Percentiles rank a stretch among this genome's conserved stretches.
Conservation (phyloP, 1,140 invertebrate species). For the Marisa cornuarietis region DNA sequence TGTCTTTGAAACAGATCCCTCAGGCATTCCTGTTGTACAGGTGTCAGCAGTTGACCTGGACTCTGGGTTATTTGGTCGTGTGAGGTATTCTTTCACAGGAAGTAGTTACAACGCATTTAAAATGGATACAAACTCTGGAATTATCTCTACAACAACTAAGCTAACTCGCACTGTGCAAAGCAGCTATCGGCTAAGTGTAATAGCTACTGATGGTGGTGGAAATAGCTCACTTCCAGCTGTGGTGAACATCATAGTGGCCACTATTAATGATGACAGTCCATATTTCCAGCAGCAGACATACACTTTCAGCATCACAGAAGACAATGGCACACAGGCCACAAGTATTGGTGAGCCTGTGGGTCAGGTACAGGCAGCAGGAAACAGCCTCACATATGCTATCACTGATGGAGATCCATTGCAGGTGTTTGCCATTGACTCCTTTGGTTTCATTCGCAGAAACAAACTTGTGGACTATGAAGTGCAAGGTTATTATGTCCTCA, state of each 20-base stretch:
- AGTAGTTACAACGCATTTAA: slow-evolving; percentile 45
- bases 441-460: slow-evolving; percentile 61
- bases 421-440: slow-evolving; percentile 63
- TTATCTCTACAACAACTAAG: slow-evolving; percentile 38
- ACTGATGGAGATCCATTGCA: slow-evolving; percentile 74
- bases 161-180: slow-evolving; percentile 22
- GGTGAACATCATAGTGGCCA: slow-evolving; percentile 46
- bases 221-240: slow-evolving; percentile 36
- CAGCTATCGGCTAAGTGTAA: slow-evolving; percentile 39
- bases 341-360: slow-evolving; percentile 77
- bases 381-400: slow-evolving; percentile 78
- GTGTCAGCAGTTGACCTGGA: slow-evolving; percentile 82
- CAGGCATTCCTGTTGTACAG: slow-evolving; percentile 71
- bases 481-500: slow-evolving; percentile 44
- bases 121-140: slow-evolving; percentile 44
- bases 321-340: slow-evolving; percentile 70
- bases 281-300: slow-evolving; percentile 70
- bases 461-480: slow-evolving; percentile 58
- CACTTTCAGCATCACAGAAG: slow-evolving; percentile 83
- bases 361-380: slow-evolving; percentile 73
- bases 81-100: slow-evolving; percentile 48
- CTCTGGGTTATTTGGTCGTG: slow-evolving; percentile 79
- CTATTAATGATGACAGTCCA: slow-evolving; percentile 39
- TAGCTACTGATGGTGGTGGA: slow-evolving; percentile 42
- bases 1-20: slow-evolving; percentile 81